phyloP scores from a whole-genome alignment of 64 coral and sea anemone genomes.

The Hydrozoanthus tunicans region DNA sequence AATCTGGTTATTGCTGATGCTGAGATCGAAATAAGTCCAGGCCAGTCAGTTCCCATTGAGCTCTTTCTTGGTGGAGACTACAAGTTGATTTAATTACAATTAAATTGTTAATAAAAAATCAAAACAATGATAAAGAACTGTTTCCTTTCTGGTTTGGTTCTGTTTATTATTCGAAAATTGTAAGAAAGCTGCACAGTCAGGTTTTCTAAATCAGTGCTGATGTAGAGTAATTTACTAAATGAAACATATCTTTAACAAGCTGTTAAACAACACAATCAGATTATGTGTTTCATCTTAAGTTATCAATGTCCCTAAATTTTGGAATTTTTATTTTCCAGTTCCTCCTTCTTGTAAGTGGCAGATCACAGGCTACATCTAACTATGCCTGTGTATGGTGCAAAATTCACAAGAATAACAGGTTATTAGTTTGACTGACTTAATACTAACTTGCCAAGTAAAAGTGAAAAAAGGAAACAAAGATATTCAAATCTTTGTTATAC shows the following conservation, averaged over 20 bases:
- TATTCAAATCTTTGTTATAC: neutral
- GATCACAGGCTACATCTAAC: conserved; percentile 21
- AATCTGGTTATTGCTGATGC: conserved; percentile 40
- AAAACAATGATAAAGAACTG: neutral
- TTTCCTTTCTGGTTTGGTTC: neutral
- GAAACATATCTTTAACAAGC: neutral
- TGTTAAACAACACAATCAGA: neutral
- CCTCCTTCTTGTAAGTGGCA: conserved; percentile 25
- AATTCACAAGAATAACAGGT: conserved; percentile 50
- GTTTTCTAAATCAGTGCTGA: neutral
- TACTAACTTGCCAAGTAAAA: neutral
- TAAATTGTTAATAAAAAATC: conserved; percentile 12
- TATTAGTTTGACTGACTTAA: neutral
- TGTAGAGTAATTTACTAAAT: conserved; percentile 1
- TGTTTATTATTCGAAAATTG: neutral
- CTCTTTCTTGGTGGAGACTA: conserved; percentile 30
- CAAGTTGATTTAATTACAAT: conserved; percentile 14
- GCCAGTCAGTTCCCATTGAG: conserved; percentile 34
- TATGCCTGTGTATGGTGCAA: conserved; percentile 47
- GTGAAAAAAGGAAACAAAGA: conserved; percentile 19
- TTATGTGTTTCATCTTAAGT: neutral
- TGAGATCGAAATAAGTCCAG: conserved; percentile 16
- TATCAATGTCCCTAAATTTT: neutral
- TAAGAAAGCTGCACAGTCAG: neutral
- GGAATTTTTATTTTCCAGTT: conserved; percentile 23